Conservation (phyloP, 2,888 invertebrate species). For the Abrostola triplasia region DNA sequence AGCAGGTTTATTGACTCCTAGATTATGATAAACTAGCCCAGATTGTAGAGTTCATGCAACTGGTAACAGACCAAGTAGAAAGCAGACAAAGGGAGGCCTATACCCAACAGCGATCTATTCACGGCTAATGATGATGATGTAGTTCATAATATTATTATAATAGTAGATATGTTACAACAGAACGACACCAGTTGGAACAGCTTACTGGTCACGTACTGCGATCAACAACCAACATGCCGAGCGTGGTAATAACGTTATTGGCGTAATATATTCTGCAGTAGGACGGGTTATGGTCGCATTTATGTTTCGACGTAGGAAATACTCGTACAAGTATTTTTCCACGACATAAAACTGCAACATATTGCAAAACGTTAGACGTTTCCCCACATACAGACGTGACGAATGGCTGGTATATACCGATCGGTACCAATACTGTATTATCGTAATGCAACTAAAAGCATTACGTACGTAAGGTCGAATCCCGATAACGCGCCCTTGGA, state of each 20-base stretch:
- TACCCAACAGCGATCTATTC: no score
- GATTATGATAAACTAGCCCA: no score
- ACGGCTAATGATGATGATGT: no score
- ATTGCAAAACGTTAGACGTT: constrained; percentile 14
- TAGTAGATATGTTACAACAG: neutral
- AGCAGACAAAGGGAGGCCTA: no score
- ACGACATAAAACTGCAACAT: neutral
- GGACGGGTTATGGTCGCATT: neutral
- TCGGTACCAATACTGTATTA: constrained; percentile 1
- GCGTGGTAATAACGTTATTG: neutral
- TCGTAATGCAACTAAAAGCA: constrained; percentile 40
- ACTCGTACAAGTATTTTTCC: constrained; percentile 1
- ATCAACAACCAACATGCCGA: neutral
- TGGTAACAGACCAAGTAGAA: no score
- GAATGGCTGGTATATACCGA: neutral
- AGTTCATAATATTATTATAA: no score
- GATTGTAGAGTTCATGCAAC: no score
- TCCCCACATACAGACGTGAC: constrained; percentile 24
- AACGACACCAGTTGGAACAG: neutral
- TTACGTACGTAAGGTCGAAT: constrained; percentile 22
- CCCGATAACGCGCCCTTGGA: constrained; percentile 44
- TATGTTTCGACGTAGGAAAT: neutral
- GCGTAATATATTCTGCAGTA: constrained; percentile 3
- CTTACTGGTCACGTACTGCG: neutral
- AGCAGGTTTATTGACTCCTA: no score